These are phyloP conservation scores for Lutjanus erythropterus DNA, from an alignment of 2,113 vertebrate species.

Conservation along the genomic window DNA sequence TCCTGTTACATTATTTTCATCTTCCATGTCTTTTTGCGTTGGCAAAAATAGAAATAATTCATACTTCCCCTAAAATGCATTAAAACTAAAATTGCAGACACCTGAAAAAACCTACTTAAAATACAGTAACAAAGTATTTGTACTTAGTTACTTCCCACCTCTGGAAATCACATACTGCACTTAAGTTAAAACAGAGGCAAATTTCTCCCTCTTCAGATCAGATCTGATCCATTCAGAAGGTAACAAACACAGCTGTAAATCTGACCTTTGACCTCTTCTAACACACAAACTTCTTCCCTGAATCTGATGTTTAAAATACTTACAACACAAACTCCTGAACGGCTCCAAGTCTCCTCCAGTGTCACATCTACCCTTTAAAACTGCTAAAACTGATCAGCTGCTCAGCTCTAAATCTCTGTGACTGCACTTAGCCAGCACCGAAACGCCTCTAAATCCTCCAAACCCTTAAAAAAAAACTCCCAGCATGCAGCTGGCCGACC, in stretches of 20 bases:
- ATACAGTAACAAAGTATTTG: too few species aligned
- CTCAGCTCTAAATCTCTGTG: constrained; percentile 4
- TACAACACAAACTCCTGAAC: background rate
- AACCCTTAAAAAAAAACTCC: constrained; percentile 26
- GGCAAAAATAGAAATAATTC: too few species aligned
- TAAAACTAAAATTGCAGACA: too few species aligned
- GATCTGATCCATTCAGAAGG: background rate
- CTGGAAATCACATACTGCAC: too few species aligned
- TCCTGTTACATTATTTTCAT: too few species aligned
- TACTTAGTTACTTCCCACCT: too few species aligned
- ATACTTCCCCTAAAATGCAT: too few species aligned
- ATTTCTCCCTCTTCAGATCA: too few species aligned
- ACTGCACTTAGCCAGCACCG: constrained; percentile 7
- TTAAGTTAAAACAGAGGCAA: too few species aligned
- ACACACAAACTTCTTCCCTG: background rate
- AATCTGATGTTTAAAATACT: background rate
- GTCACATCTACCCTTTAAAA: background rate
- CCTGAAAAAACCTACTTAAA: too few species aligned
- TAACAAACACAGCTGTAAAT: background rate
- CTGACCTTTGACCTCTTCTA: background rate
- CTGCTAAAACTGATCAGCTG: background rate
- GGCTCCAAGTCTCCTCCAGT: background rate
- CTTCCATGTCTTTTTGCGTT: too few species aligned
- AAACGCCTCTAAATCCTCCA: constrained; percentile 13
- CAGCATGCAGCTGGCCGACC: constrained; percentile 49